Evolutionary conservation across 2,797 vertebrate species (phyloP).

Genomic region (Benthosema pterotum): DNA sequence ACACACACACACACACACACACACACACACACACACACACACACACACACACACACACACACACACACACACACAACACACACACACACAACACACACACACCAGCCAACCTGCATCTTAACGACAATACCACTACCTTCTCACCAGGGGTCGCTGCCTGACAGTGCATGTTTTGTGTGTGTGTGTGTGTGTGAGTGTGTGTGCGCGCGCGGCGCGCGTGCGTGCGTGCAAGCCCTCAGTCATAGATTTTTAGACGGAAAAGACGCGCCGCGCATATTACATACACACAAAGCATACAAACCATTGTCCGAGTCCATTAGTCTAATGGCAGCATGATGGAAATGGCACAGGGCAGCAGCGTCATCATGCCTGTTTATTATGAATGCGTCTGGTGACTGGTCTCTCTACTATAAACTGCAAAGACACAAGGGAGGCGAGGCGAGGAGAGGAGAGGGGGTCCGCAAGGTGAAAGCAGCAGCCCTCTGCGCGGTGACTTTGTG

Average conservation of each 20-base stretch:
- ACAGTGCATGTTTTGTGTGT: conserved; percentile 58
- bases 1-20: not conserved
- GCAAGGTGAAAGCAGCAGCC: too few relatives aligned
- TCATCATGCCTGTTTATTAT: too few relatives aligned
- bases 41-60: conserved; percentile 1
- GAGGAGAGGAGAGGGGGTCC: too few relatives aligned
- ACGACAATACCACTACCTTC: not conserved
- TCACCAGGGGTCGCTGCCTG: conserved; percentile 77
- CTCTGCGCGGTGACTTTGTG: conserved; percentile 88
- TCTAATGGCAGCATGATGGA: conserved; percentile 73
- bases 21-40: not conserved
- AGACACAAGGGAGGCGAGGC: too few relatives aligned
- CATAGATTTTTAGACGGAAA: conserved; percentile 27
- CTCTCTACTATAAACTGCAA: too few relatives aligned
- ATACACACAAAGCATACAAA: not conserved
- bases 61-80: not conserved
- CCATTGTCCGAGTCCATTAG: conserved; percentile 54
- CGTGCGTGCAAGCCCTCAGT: conserved; percentile 18
- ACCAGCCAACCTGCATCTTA: not conserved
- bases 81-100: not conserved
- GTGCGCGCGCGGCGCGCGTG: not conserved
- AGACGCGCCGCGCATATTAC: too few relatives aligned
- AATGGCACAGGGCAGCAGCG: conserved; percentile 50
- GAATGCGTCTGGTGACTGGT: too few relatives aligned
- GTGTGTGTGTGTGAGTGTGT: not conserved